These are phyloP conservation scores for Emydoidea blandingii DNA, from an alignment of 2,797 vertebrate species.

Conservation along the genomic window DNA sequence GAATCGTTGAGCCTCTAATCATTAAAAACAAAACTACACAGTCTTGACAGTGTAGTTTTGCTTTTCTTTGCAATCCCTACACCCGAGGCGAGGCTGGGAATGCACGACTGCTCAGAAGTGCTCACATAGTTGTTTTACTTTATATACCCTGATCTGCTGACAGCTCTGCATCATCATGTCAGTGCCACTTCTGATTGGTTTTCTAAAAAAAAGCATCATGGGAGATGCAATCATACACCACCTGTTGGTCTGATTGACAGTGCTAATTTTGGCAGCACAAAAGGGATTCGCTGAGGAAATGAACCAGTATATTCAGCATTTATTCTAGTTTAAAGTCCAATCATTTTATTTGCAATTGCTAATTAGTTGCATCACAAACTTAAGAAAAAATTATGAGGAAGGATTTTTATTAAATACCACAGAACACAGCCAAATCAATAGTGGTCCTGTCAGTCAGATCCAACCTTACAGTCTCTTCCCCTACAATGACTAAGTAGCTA, in stretches of 20 bases:
- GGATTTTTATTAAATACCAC: not conserved
- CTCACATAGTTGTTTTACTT: slow-evolving; percentile 84
- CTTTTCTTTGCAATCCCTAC: slow-evolving; percentile 97
- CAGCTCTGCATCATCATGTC: slow-evolving; percentile 77
- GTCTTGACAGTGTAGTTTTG: slow-evolving; percentile 92
- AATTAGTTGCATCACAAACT: slow-evolving; percentile 2
- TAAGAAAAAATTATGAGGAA: not conserved
- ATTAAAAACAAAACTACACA: slow-evolving; percentile 93
- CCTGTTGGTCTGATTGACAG: slow-evolving; percentile 80
- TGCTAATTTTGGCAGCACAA: slow-evolving; percentile 76
- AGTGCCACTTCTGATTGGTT: slow-evolving; percentile 83
- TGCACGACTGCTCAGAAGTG: slow-evolving; percentile 97
- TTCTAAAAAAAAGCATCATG: slow-evolving; percentile 73
- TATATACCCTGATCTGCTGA: slow-evolving; percentile 88
- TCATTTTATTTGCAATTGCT: not conserved
- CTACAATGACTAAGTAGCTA: slow-evolving; percentile 41
- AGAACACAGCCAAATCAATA: not conserved
- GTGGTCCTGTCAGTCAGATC: not conserved
- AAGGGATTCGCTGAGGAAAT: slow-evolving; percentile 69
- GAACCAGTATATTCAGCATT: slow-evolving; percentile 49
- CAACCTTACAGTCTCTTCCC: not conserved
- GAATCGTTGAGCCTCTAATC: slow-evolving; percentile 90
- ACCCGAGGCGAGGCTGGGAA: slow-evolving; percentile 99
- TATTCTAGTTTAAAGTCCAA: not conserved
- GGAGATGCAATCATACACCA: slow-evolving; percentile 81